phyloP scores from a whole-genome alignment of 2,113 vertebrate genomes.

The Morone saxatilis region DNA sequence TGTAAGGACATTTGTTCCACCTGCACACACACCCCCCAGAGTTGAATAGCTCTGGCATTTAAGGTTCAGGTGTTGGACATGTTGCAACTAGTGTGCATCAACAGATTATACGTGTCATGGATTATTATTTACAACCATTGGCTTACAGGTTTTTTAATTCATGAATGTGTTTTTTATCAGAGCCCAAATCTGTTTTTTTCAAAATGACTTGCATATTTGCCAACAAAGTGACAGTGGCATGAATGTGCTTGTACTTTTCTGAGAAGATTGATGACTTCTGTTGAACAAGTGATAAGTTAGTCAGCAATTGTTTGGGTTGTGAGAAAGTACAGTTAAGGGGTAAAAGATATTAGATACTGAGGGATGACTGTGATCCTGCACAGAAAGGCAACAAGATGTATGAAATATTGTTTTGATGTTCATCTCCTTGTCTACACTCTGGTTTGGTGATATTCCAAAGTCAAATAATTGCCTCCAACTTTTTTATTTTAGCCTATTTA shows the following conservation, averaged over 20 bases:
- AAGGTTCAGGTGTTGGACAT: conserved; percentile 34
- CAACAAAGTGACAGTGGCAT: neutral
- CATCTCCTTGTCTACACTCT: neutral
- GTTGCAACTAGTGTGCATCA: conserved; percentile 45
- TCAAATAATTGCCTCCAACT: too few species aligned
- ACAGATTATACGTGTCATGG: conserved; percentile 16
- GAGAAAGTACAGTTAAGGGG: neutral
- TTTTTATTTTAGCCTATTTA: too few species aligned
- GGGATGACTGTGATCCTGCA: neutral
- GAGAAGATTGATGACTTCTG: neutral
- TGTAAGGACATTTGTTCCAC: neutral
- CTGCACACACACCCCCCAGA: conserved; percentile 17
- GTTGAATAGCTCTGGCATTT: conserved; percentile 46
- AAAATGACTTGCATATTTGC: conserved; percentile 6
- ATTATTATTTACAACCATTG: neutral
- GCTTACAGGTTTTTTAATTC: neutral
- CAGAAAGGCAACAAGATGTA: neutral
- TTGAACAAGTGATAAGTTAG: neutral
- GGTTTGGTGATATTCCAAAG: neutral
- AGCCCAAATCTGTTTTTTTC: neutral
- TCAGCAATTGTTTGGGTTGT: neutral
- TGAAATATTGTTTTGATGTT: neutral
- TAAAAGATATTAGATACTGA: neutral
- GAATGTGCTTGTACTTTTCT: neutral
- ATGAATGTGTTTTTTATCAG: neutral